Conservation (phyloP, 2,888 invertebrate species). For the Charanyca ferruginea region DNA sequence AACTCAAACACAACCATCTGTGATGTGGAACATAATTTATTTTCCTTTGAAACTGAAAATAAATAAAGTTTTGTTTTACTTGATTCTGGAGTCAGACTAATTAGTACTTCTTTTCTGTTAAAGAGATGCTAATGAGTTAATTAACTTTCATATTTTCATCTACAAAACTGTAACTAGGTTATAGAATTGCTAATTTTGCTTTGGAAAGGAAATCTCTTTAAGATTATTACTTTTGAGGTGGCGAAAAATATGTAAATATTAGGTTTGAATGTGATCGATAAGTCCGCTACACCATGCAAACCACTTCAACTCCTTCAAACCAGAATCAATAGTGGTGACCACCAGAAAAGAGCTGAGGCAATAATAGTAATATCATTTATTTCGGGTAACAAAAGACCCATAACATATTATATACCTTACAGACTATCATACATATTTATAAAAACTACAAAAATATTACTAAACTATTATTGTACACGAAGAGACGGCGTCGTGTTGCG, state of each 20-base stretch:
- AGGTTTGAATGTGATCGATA: too few species aligned
- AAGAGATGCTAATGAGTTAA: slow-evolving; percentile 27
- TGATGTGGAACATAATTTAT: slow-evolving; percentile 8
- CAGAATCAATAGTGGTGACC: too few species aligned
- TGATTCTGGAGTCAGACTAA: slow-evolving; percentile 6
- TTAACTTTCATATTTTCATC: slow-evolving; percentile 9
- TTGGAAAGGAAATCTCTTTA: neutral
- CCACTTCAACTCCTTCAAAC: too few species aligned
- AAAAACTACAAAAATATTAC: too few species aligned
- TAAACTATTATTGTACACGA: too few species aligned
- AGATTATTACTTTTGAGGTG: neutral
- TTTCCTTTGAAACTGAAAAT: slow-evolving; percentile 7
- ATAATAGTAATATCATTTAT: too few species aligned
- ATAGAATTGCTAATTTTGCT: neutral
- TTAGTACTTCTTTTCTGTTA: slow-evolving; percentile 12
- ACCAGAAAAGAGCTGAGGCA: too few species aligned
- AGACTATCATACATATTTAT: too few species aligned
- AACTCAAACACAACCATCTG: neutral
- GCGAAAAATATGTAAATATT: neutral
- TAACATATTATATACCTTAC: too few species aligned
- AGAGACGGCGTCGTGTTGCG: too few species aligned
- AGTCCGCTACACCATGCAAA: too few species aligned
- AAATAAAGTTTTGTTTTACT: neutral
- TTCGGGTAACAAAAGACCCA: too few species aligned
- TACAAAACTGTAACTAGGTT: neutral